Conservation (phyloP, 1,140 invertebrate genomes). For the Tyrophagus putrescentiae region DNA sequence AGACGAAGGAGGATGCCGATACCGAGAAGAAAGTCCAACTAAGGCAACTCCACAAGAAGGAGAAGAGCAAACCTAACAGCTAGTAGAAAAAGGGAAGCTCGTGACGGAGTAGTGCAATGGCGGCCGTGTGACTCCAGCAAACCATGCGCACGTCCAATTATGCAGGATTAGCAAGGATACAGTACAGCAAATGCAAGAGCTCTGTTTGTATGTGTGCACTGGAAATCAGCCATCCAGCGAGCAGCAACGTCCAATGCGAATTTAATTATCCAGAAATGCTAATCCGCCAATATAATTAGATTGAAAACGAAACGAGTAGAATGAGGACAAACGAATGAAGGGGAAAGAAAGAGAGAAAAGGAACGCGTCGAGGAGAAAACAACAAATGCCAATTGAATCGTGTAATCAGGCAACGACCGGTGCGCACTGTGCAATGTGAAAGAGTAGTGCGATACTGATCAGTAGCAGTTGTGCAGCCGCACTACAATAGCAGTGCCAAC, state of each 20-base stretch:
- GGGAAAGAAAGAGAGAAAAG: background rate
- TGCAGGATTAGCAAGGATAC: conserved; percentile 10
- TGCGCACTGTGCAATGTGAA: no score
- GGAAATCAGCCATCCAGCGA: no score
- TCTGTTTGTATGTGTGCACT: background rate
- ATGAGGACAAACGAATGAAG: no score
- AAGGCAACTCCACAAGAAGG: no score
- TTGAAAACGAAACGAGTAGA: conserved; percentile 8
- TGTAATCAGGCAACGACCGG: no score
- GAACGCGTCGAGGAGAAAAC: background rate
- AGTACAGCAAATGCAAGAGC: background rate
- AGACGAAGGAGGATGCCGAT: no score
- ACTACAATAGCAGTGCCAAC: background rate
- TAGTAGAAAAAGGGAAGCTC: no score
- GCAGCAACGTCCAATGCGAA: conserved; percentile 6
- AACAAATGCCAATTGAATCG: background rate
- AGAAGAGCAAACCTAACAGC: no score
- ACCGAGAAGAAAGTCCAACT: no score
- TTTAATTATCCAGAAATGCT: conserved; percentile 20
- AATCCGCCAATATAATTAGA: conserved; percentile 20
- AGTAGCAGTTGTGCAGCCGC: background rate
- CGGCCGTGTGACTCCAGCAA: background rate
- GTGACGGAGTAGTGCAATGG: no score
- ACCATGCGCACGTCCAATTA: conserved; percentile 15
- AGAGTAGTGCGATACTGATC: background rate